Base-by-base conservation (phyloP, 2,113 vertebrate species). In the Polypterus bichir region DNA sequence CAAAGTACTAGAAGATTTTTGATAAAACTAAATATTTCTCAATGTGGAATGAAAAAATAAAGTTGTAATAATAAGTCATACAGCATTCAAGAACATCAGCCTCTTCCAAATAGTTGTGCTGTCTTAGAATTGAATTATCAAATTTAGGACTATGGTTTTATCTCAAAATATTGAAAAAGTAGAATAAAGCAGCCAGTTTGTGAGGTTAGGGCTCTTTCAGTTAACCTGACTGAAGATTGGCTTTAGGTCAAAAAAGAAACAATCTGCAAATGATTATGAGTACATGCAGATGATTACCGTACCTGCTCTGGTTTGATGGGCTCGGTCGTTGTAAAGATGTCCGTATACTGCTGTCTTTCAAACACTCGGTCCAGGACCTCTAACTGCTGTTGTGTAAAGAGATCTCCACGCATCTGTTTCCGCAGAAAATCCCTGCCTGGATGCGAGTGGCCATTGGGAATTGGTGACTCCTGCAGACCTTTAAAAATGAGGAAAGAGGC, bases 341-440 rank as follows among this genome's bases (percentile, higher is more conserved):
- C 95, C 1, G 91, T 87, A 74, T 89, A 89, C 77, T 88, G 91
- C 69, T 96, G 93, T 77, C 91, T 92, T 80, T 97, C 95, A 73
- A 97, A 95, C 77, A 97, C 91, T n/a, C 86, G 89, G 76, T 97
- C 93, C 88, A 97, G 80, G 81, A 98, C 96, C 83, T 98, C 96
- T 70, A 98, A 84, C 79, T 98, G 96, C 82, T 97, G 96, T 65
- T 92, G 90, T 1, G 96, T 93, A 77, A 98, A 98, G 66, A 98
- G 87, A 73, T 98, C 95, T 74, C 95, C 95, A 77, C 95, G 81
- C 96, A 98, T 97, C 86, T 98, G 96, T 80, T 98, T 98, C 80
- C 96, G 89, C 68, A 98, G 91, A 81, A 97, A 97, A 80, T 98
- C 96, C 87, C 96, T 90, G 76, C 94, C 92, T 0, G 89, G 84